These are phyloP conservation scores for Chascanopsetta lugubris DNA, from an alignment of 2,113 vertebrate genomes.

Conservation along the genomic window DNA sequence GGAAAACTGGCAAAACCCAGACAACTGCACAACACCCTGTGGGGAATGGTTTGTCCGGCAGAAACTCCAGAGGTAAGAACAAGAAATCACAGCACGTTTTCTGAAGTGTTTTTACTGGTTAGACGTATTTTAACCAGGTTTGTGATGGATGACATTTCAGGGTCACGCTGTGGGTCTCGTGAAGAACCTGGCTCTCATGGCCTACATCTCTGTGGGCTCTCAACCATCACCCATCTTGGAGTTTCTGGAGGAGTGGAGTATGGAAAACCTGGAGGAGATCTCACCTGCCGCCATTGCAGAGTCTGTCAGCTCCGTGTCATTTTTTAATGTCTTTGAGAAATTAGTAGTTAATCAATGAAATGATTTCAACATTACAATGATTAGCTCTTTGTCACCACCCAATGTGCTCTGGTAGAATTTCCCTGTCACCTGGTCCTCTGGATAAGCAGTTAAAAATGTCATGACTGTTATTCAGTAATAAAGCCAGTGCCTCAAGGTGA, in stretches of 20 bases:
- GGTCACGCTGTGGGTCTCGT: constrained; percentile 99
- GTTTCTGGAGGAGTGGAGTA: constrained; percentile 99
- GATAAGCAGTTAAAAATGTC: neutral
- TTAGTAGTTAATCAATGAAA: neutral
- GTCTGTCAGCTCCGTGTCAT: constrained; percentile 77
- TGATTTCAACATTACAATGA: too few species aligned
- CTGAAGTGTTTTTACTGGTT: neutral
- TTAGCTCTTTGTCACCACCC: too few species aligned
- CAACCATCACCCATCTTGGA: constrained; percentile 98
- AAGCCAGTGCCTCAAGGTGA: neutral
- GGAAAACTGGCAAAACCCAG: constrained; percentile 97
- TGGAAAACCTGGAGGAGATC: constrained; percentile 99
- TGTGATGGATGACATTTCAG: too few species aligned
- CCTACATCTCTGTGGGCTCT: constrained; percentile 98
- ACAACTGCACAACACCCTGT: constrained; percentile 96
- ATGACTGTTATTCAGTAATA: too few species aligned
- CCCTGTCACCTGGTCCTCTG: too few species aligned
- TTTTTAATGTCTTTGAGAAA: neutral
- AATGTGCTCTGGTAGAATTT: too few species aligned
- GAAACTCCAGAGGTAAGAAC: constrained; percentile 96
- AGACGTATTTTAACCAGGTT: too few species aligned
- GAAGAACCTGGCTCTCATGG: constrained; percentile 98
- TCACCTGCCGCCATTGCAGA: constrained; percentile 98
- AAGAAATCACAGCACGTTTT: neutral
- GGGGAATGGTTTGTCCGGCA: constrained; percentile 99